Conservation (phyloP, 2,888 invertebrate genomes). For the Tortrix viridana region DNA sequence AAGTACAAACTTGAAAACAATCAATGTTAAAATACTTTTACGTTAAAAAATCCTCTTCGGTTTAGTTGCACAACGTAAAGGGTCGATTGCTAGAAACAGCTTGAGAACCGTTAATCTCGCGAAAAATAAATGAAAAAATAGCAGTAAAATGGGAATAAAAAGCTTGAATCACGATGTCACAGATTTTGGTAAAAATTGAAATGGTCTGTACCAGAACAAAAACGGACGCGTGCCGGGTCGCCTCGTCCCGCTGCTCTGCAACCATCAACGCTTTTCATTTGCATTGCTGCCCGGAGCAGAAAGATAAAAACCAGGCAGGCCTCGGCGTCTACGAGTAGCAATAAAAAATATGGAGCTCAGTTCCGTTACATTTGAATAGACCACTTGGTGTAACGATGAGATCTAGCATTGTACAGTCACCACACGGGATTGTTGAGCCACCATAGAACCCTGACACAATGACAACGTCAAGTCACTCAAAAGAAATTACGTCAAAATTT, state of each 20-base stretch:
- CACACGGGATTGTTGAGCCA: no score
- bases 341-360: conserved; percentile 10
- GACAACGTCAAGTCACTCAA: no score
- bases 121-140: conserved; percentile 14
- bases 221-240: conserved; percentile 68
- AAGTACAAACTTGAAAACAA: no score
- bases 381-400: background rate
- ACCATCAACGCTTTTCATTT: conserved; percentile 55
- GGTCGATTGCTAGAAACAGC: background rate
- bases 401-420: background rate
- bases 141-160: conserved; percentile 11
- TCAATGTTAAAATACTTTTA: no score
- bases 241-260: conserved; percentile 48
- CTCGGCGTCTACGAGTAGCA: conserved; percentile 16
- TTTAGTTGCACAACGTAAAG: background rate
- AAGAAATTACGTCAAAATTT: no score
- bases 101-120: conserved; percentile 10
- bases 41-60: no score
- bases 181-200: conserved; percentile 58
- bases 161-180: conserved; percentile 43
- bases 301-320: conserved; percentile 23
- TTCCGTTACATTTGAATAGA: conserved; percentile 19
- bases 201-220: conserved; percentile 57
- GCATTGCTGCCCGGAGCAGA: conserved; percentile 17
- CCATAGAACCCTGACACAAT: no score